Percentiles rank a stretch among this genome's conserved stretches.
Conservation (phyloP, 2,888 invertebrate species). For the Tachina fera region DNA sequence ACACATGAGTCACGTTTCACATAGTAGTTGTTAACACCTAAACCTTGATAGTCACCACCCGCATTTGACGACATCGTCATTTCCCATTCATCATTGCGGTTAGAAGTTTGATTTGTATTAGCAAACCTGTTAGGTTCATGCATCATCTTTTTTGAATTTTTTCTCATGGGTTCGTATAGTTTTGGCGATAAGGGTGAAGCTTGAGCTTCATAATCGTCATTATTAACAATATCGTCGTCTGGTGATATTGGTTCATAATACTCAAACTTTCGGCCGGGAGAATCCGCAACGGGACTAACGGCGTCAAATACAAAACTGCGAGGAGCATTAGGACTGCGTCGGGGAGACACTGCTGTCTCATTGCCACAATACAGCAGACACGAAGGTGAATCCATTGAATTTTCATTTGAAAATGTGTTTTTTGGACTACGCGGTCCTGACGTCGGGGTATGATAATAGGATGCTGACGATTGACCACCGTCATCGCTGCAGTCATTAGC, state of each 20-base stretch:
- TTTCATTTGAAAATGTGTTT: conserved; percentile 74
- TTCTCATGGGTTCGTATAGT: conserved; percentile 74
- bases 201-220: conserved; percentile 72
- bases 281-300: conserved; percentile 79
- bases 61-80: conserved; percentile 71
- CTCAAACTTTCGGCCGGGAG: conserved; percentile 79
- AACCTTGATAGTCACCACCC: conserved; percentile 75
- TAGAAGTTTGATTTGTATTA: conserved; percentile 20
- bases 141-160: conserved; percentile 76
- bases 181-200: conserved; percentile 74
- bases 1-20: conserved; percentile 82
- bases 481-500: conserved; percentile 79
- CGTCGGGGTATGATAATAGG: conserved; percentile 81
- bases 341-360: conserved; percentile 73
- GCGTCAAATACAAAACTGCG: conserved; percentile 85
- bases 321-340: conserved; percentile 85
- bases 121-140: conserved; percentile 65
- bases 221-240: conserved; percentile 75
- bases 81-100: conserved; percentile 77
- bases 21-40: conserved; percentile 75
- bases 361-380: conserved; percentile 72
- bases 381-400: conserved; percentile 77
- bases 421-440: conserved; percentile 77
- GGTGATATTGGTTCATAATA: conserved; percentile 82
- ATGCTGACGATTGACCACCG: conserved; percentile 76